Percentiles rank a stretch among this genome's conserved stretches.
Evolutionary conservation across 2,888 invertebrate species (phyloP).

Genomic region (Copidosoma aretas): DNA sequence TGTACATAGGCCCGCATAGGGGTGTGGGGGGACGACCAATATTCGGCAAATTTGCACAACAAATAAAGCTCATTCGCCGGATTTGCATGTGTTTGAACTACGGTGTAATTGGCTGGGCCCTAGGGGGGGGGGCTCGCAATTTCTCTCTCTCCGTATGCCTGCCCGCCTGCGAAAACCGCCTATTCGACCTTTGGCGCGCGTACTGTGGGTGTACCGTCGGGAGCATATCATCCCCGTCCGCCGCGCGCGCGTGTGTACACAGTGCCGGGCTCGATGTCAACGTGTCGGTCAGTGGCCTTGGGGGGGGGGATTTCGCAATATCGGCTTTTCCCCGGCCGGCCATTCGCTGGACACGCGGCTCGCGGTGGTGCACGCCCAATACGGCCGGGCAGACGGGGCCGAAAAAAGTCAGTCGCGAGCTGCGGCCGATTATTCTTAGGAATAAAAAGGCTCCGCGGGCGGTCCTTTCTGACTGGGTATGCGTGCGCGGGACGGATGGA

Average conservation of each 20-base stretch:
- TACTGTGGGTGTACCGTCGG: neutral
- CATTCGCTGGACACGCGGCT: neutral
- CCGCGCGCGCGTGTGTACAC: neutral
- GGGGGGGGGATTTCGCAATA: constrained; percentile 40
- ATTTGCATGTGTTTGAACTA: constrained; percentile 64
- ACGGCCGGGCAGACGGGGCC: neutral
- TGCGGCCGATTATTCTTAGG: constrained; percentile 33
- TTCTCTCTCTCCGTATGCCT: constrained; percentile 12
- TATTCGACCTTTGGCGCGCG: constrained; percentile 22
- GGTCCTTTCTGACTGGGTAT: constrained; percentile 1
- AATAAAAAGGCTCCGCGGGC: constrained; percentile 30
- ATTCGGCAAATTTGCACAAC: constrained; percentile 63
- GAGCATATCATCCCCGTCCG: neutral
- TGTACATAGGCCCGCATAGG: neutral
- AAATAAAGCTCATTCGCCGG: constrained; percentile 63
- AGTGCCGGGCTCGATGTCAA: neutral
- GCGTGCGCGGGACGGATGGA: constrained; percentile 26
- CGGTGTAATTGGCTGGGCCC: constrained; percentile 61
- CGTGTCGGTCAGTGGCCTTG: constrained; percentile 3
- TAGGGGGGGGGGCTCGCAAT: constrained; percentile 18
- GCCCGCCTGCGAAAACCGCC: constrained; percentile 19
- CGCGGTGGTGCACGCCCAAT: neutral
- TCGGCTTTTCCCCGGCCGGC: constrained; percentile 19
- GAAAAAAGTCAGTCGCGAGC: constrained; percentile 32
- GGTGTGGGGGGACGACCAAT: constrained; percentile 54